Evolutionary conservation across 2,888 invertebrate genomes (phyloP).

Genomic region (Drosophila rubida): DNA sequence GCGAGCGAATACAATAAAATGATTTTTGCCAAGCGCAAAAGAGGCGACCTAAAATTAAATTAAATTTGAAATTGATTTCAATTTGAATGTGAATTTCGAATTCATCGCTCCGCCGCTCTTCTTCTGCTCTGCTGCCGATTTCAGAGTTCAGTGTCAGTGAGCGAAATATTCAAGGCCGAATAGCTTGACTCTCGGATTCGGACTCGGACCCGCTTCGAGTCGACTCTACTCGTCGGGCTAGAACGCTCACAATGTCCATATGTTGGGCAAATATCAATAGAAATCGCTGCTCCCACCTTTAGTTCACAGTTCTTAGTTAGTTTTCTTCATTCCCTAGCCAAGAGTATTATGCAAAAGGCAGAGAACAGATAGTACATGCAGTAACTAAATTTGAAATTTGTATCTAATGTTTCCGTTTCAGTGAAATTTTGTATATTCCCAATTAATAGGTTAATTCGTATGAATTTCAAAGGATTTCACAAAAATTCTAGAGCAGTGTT

Average conservation of each 20-base stretch:
- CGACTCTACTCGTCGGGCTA: conserved; percentile 18
- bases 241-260: conserved; percentile 54
- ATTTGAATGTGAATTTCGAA: conserved; percentile 69
- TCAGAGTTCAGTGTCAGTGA: conserved; percentile 72
- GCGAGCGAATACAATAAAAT: conserved; percentile 32
- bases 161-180: conserved; percentile 70
- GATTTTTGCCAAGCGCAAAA: conserved; percentile 23
- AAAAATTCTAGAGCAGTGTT: too few relatives aligned
- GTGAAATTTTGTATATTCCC: too few relatives aligned
- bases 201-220: background rate
- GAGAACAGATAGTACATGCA: too few relatives aligned
- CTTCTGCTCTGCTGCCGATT: conserved; percentile 23
- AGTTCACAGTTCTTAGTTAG: conserved; percentile 45
- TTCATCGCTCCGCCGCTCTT: conserved; percentile 23
- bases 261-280: conserved; percentile 63
- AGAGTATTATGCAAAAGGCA: too few relatives aligned
- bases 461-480: too few relatives aligned
- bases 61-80: conserved; percentile 75
- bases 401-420: too few relatives aligned
- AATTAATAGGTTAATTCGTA: background rate
- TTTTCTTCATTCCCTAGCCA: conserved; percentile 4
- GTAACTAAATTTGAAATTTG: too few relatives aligned
- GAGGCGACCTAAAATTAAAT: conserved; percentile 57
- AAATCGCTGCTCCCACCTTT: background rate
- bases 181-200: conserved; percentile 41